Conservation (phyloP, 1,140 invertebrate genomes). For the Caenorhabditis elegans region DNA sequence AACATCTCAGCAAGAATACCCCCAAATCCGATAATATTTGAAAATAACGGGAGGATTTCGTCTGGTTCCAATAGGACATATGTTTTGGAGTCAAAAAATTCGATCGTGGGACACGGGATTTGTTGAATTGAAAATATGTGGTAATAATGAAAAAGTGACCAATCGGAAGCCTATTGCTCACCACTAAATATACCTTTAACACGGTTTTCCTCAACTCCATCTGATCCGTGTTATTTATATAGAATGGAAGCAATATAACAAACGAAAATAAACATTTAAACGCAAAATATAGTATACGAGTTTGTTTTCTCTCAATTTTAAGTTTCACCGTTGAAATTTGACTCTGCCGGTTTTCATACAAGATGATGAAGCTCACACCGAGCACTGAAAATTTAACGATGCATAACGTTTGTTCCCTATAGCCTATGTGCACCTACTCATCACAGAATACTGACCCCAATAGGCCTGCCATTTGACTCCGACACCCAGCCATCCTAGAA, state of each 20-base stretch:
- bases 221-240: neutral
- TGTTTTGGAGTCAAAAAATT: neutral
- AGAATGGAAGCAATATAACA: neutral
- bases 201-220: neutral
- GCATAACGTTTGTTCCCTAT: neutral
- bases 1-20: neutral
- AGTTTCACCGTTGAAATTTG: constrained; percentile 1
- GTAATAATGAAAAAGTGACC: no score
- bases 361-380: neutral
- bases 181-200: no score
- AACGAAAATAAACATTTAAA: neutral
- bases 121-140: neutral
- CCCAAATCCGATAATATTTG: neutral
- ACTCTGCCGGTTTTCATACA: neutral
- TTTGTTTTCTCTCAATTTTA: neutral
- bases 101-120: neutral
- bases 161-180: no score
- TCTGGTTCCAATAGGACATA: neutral
- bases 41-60: neutral
- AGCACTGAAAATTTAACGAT: neutral
- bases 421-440: neutral
- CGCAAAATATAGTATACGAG: neutral
- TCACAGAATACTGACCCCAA: neutral
- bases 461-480: neutral
- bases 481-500: neutral